Conservation (phyloP, 1,140 invertebrate species). For the Acromyrmex heyeri region DNA sequence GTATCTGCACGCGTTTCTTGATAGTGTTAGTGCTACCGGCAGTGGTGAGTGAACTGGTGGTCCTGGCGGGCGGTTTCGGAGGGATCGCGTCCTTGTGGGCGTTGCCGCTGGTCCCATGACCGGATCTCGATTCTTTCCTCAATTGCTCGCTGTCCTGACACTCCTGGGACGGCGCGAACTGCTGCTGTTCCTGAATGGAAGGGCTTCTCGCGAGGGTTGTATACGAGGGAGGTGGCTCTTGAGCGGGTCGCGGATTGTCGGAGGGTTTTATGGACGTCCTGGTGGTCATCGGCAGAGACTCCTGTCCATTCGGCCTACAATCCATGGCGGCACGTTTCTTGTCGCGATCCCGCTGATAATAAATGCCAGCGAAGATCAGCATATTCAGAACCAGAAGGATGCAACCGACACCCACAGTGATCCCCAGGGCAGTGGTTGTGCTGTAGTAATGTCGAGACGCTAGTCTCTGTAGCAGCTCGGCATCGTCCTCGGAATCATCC, state of each 20-base stretch:
- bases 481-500: constrained; percentile 85
- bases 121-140: constrained; percentile 52
- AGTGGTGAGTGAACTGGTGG: constrained; percentile 82
- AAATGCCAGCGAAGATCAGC: constrained; percentile 95
- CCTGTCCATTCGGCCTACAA: constrained; percentile 79
- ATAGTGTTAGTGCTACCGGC: constrained; percentile 85
- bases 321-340: constrained; percentile 83
- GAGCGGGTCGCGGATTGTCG: constrained; percentile 75
- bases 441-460: constrained; percentile 88
- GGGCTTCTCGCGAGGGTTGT: constrained; percentile 84
- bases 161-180: constrained; percentile 49
- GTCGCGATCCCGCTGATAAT: constrained; percentile 92
- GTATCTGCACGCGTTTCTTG: constrained; percentile 90
- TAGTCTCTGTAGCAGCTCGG: constrained; percentile 86
- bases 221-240: constrained; percentile 86
- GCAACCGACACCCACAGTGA: constrained; percentile 96
- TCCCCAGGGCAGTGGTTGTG: constrained; percentile 93
- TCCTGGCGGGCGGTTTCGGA: constrained; percentile 85
- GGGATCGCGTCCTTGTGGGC: constrained; percentile 80
- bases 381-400: constrained; percentile 95
- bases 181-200: constrained; percentile 78
- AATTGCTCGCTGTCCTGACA: constrained; percentile 75
- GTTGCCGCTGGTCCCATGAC: constrained; percentile 65
- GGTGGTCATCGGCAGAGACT: constrained; percentile 84
- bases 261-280: constrained; percentile 77